A percentile compares a stretch with the other conserved stretches of the same genome.
Conservation (phyloP, 2,113 vertebrate genomes). For the Sturnus vulgaris region DNA sequence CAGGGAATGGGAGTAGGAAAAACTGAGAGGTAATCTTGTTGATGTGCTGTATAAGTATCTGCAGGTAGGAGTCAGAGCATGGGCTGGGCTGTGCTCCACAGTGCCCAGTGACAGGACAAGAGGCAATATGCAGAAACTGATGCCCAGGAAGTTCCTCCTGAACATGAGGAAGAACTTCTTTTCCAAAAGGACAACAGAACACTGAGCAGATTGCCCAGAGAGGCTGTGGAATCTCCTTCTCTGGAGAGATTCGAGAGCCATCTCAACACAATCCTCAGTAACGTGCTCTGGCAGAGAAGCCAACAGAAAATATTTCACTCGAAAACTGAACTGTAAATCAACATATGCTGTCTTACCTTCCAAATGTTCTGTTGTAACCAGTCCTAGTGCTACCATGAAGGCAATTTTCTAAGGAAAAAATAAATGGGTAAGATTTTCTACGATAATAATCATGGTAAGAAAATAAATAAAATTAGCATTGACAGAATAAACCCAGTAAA, state of each 20-base stretch:
- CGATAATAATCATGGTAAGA: background rate
- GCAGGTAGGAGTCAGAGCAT: background rate
- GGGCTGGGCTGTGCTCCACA: background rate
- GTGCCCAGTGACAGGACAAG: background rate
- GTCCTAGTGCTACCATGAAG: constrained; percentile 96
- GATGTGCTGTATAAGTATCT: background rate
- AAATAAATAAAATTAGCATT: background rate
- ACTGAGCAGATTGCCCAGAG: background rate
- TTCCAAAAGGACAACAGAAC: background rate
- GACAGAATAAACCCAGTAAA: background rate
- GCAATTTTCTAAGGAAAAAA: constrained; percentile 87
- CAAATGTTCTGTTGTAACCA: constrained; percentile 93
- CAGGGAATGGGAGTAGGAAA: background rate
- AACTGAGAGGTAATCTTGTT: background rate
- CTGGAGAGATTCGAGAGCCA: background rate
- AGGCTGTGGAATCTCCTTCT: background rate
- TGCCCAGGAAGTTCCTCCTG: background rate
- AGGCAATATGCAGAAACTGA: background rate
- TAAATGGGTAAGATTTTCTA: background rate
- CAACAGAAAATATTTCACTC: background rate
- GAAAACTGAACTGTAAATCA: background rate
- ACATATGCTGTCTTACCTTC: constrained; percentile 82
- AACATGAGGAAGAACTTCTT: background rate
- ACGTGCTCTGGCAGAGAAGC: background rate
- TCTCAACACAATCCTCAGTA: background rate